Evolutionary conservation across 2,888 invertebrate species (phyloP).

Genomic region (Hyposoter didymator): DNA sequence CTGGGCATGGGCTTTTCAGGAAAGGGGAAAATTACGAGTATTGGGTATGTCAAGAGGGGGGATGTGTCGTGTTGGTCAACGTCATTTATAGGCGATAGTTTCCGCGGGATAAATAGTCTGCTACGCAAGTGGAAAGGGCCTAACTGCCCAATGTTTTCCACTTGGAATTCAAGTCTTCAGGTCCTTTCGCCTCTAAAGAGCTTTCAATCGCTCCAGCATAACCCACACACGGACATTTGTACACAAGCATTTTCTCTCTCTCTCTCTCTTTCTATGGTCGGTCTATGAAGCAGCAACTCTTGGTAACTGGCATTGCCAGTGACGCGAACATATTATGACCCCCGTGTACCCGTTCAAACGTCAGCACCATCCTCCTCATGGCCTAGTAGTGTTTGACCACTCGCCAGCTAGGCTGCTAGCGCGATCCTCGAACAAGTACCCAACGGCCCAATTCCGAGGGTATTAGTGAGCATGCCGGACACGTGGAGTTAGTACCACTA

Average conservation of each 20-base stretch:
- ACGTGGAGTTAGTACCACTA: slow-evolving; percentile 45
- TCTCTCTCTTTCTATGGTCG: slow-evolving; percentile 10
- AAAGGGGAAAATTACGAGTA: slow-evolving; percentile 66
- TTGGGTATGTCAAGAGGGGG: neutral
- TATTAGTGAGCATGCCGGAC: slow-evolving; percentile 52
- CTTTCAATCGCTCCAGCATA: neutral
- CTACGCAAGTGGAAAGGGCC: neutral
- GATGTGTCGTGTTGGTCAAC: slow-evolving; percentile 10
- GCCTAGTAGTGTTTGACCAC: slow-evolving; percentile 78
- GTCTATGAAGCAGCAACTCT: neutral
- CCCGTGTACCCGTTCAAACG: slow-evolving; percentile 58
- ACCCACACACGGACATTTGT: slow-evolving; percentile 1
- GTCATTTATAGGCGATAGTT: slow-evolving; percentile 25
- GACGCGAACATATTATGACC: slow-evolving; percentile 81
- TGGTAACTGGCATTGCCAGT: slow-evolving; percentile 75
- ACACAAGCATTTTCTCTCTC: slow-evolving; percentile 48
- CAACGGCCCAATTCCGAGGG: slow-evolving; percentile 45
- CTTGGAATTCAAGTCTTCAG: neutral
- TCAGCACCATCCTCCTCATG: slow-evolving; percentile 60
- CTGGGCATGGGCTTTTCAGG: slow-evolving; percentile 61
- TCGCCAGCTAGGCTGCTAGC: slow-evolving; percentile 72
- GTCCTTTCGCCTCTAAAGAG: slow-evolving; percentile 21
- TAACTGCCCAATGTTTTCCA: neutral
- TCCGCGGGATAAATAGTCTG: neutral
- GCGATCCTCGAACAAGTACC: slow-evolving; percentile 73